Evolutionary conservation across 1,140 invertebrate genomes (phyloP), one percentile per base, ranked within the genome.

Genomic region (Dendrolimus kikuchii): DNA sequence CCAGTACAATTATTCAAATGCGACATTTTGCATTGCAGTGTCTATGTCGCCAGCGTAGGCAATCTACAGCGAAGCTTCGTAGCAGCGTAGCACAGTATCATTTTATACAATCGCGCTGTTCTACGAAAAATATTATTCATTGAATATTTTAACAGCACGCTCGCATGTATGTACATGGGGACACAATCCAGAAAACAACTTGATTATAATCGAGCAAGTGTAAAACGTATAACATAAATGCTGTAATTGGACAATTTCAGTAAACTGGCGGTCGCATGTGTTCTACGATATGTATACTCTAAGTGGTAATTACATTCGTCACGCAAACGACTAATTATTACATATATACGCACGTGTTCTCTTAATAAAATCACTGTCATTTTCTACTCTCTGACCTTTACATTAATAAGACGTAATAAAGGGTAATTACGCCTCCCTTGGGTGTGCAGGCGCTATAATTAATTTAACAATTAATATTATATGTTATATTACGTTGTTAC

Each of bases 311-410:
- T 71, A 74, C 64, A 51, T 49, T 46, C 64, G 68, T 73, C 77
- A 81, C 77, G 77, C 77, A 66, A 78, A 68, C 60, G 47, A 59
- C 66, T 76, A 81, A 81, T 81, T 81, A 60, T 60, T 55, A 55
- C 46, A 55, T 54, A 38, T 51, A 53, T 54, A 60, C 53, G 54
- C 58, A 60, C 53, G 51, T 46, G 53, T 53, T 55, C 43, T 7
- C 39, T 2, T 51, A 56, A 46, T 50, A 49, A 53, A 59, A 52
- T 45, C 49, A 56, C 49, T 60, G 53, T 60, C 55, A 62, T 57
- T 53, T 57, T 49, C 48, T n/a, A 37, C 40, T 40, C 37, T 9
- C n/a, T 39, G 48, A 39, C 48, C 48, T 49, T 45, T 10, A 45
- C 44, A 1, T 5, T 10, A 45, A 45, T 9, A 45, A 45, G 23